Evolutionary conservation across 2,888 invertebrate species (phyloP).

Genomic region (Limnephilus auricula): DNA sequence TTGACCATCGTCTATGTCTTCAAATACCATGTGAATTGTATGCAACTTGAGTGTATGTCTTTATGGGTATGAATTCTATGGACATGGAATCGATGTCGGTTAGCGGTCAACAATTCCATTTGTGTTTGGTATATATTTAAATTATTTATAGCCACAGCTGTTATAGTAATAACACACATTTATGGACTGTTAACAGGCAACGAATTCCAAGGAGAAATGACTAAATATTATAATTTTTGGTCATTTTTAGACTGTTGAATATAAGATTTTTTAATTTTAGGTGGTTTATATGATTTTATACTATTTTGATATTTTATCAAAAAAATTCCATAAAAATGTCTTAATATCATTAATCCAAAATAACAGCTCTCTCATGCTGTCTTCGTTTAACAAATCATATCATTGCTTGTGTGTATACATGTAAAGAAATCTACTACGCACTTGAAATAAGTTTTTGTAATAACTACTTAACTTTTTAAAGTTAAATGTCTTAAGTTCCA

Average conservation of each 20-base stretch:
- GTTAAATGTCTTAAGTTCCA: neutral
- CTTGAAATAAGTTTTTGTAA: neutral
- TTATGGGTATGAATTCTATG: neutral
- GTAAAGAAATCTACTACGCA: neutral
- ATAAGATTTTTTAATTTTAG: neutral
- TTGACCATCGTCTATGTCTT: slow-evolving; percentile 2
- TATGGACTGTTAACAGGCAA: neutral
- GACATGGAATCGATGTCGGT: neutral
- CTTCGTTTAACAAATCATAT: neutral
- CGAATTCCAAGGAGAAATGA: neutral
- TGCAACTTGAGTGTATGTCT: neutral
- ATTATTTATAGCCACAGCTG: neutral
- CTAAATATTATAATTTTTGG: neutral
- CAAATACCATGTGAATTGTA: neutral
- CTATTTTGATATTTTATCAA: neutral
- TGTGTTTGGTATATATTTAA: neutral
- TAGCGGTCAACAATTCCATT: neutral
- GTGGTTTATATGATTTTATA: neutral
- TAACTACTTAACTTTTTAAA: neutral
- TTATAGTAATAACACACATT: neutral
- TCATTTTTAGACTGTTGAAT: no score
- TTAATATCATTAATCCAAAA: neutral
- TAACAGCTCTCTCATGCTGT: neutral
- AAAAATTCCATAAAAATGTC: neutral
- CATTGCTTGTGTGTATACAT: neutral